Percentiles rank a stretch among this genome's conserved stretches.
These are phyloP conservation scores for Bombus fervidus DNA, from an alignment of 1,140 invertebrate species.

Conservation along the genomic window DNA sequence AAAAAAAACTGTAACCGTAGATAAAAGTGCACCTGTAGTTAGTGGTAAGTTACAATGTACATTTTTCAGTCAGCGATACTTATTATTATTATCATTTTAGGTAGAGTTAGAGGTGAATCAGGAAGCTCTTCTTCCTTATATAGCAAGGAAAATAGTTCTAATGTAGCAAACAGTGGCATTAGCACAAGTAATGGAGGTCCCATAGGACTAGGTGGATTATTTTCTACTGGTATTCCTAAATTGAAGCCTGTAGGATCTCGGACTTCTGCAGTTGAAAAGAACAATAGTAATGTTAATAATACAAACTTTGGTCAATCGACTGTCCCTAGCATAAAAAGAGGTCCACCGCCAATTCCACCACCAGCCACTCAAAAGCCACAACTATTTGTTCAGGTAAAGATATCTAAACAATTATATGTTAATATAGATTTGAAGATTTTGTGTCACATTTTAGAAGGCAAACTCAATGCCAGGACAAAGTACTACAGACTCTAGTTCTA, in stretches of 20 bases:
- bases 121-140: conserved; percentile 72
- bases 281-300: conserved; percentile 68
- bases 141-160: conserved; percentile 69
- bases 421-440: neutral
- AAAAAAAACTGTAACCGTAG: conserved; percentile 94
- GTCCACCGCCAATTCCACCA: conserved; percentile 83
- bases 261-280: conserved; percentile 74
- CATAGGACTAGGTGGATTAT: conserved; percentile 88
- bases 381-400: conserved; percentile 70
- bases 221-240: conserved; percentile 94
- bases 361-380: conserved; percentile 82
- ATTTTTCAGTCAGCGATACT: too few species aligned
- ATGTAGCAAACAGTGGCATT: conserved; percentile 79
- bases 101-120: conserved; percentile 77
- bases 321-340: conserved; percentile 77
- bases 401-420: neutral
- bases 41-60: conserved; percentile 80
- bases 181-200: conserved; percentile 73
- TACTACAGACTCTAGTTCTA: conserved; percentile 54
- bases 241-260: conserved; percentile 89
- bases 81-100: conserved; percentile 64
- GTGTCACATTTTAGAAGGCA: conserved; percentile 19
- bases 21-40: conserved; percentile 92
- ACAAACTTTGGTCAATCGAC: conserved; percentile 58
- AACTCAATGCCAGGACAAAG: conserved; percentile 38